A percentile compares a stretch with the other conserved stretches of the same genome.
Evolutionary conservation across 2,888 invertebrate species (phyloP).

Genomic region (Drosophila lacicola): DNA sequence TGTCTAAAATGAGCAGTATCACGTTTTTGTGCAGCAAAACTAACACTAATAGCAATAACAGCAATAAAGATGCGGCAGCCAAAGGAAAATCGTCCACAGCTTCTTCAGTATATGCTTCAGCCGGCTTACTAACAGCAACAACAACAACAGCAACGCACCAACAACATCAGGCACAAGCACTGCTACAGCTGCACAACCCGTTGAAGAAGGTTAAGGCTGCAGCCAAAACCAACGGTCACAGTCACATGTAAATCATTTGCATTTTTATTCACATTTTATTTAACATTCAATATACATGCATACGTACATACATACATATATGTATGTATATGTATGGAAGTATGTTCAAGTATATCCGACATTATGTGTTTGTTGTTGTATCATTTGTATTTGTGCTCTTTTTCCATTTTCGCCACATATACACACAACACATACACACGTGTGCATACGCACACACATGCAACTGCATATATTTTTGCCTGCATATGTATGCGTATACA

Average conservation of each 20-base stretch:
- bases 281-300: constrained; percentile 21
- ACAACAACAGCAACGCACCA: constrained; percentile 15
- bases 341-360: not conserved
- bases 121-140: constrained; percentile 47
- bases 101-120: constrained; percentile 37
- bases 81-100: constrained; percentile 37
- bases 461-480: constrained; percentile 1
- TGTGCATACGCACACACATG: not conserved
- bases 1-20: constrained; percentile 73
- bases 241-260: constrained; percentile 76
- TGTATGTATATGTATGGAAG: constrained; percentile 13
- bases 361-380: constrained; percentile 16
- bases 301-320: constrained; percentile 7
- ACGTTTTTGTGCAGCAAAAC: constrained; percentile 77
- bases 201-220: constrained; percentile 68
- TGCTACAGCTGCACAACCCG: constrained; percentile 42
- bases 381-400: constrained; percentile 23
- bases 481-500: constrained; percentile 12
- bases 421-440: constrained; percentile 1
- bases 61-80: constrained; percentile 36
- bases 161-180: constrained; percentile 30
- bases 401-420: constrained; percentile 2
- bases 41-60: constrained; percentile 43
- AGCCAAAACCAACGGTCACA: constrained; percentile 65
- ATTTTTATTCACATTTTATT: constrained; percentile 53